Base-by-base conservation (phyloP, 1,140 invertebrate genomes). In the Lepidostoma basale region DNA sequence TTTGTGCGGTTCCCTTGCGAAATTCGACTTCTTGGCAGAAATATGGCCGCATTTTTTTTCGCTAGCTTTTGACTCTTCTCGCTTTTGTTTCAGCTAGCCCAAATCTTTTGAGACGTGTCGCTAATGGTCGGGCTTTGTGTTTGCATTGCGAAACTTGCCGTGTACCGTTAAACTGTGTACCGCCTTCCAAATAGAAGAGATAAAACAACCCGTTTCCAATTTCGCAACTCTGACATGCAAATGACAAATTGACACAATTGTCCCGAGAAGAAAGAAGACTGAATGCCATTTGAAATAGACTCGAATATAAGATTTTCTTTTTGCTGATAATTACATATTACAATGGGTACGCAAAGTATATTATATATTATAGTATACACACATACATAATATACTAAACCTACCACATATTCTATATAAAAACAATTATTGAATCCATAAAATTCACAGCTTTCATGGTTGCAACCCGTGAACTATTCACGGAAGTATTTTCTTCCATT, bases 61-160 rank as follows among this genome's bases (percentile, higher is more conserved):
- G 40, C 28, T 3, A 64, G 30, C 49, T 54, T 56, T 65, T 42
- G 42, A 28, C 44, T 64, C 18, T 47, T 28, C 18, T 1, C 26
- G 45, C 14, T 33, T 23, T 65, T 40, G 63, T 54, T 56, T 56
- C 36, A 44, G 16, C 9, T 36, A 20, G 30, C 54, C 30, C 33
- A 59, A 64, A 64, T 64, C 62, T 65, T 65, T 42, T 39, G 39
- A 62, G 22, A 44, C 39, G 25, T 54, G 30, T 54, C 33, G 26
- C 47, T 65, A 65, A 65, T 65, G 62, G 62, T 20, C n/a, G 25
- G 54, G 47, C 62, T 65, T 65, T 65, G 42, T 63, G 47, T 65
- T 65, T 44, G 39, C 33, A 22, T 65, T 65, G 62, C 47, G 56
- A 65, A 65, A 65, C 36, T 65, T n/a, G n/a, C n/a, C n/a, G 62